A percentile compares a stretch with the other conserved stretches of the same genome.
Evolutionary conservation across 2,113 vertebrate species (phyloP).

Genomic region (Xiphorhynchus elegans): DNA sequence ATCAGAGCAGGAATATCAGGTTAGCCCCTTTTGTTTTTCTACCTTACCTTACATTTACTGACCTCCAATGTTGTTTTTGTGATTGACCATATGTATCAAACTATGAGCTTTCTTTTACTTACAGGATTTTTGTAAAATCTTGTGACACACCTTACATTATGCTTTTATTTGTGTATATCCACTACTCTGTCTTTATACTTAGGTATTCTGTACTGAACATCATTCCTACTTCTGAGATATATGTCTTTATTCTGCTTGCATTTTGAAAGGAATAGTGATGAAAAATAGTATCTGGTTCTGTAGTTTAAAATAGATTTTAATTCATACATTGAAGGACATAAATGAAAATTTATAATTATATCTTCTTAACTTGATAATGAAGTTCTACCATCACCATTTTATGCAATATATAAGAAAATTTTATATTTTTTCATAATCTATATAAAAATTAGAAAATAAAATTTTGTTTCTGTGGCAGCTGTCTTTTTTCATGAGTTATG

Average conservation of each 20-base stretch:
- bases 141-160: neutral
- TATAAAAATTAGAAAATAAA: neutral
- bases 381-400: neutral
- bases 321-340: neutral
- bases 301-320: neutral
- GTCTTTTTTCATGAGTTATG: neutral
- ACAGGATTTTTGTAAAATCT: neutral
- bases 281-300: neutral
- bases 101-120: neutral
- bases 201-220: neutral
- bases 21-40: neutral
- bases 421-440: neutral
- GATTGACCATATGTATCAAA: neutral
- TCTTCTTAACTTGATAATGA: neutral
- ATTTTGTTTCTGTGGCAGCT: neutral
- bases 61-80: neutral
- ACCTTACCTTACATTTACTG: neutral
- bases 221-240: neutral
- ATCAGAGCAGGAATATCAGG: neutral
- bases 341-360: neutral
- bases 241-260: neutral
- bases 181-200: neutral
- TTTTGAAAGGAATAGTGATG: neutral
- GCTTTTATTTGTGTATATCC: neutral
- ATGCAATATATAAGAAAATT: neutral